Percentiles rank a stretch among this genome's conserved stretches.
phyloP scores from a whole-genome alignment of 2,113 vertebrate genomes.

The Poecilia latipinna region DNA sequence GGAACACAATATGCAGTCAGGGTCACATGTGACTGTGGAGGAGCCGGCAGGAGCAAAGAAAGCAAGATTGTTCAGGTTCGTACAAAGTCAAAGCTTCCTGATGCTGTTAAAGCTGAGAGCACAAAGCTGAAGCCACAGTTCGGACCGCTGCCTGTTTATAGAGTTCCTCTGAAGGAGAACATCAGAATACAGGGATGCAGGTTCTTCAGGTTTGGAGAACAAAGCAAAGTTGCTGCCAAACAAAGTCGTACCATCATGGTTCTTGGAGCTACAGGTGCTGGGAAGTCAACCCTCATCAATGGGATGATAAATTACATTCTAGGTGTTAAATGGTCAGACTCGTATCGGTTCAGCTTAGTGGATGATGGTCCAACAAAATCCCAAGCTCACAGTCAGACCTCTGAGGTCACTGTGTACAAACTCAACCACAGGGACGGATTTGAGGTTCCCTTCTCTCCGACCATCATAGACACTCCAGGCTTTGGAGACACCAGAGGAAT shows the following conservation, averaged over 20 bases:
- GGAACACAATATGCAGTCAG: slow-evolving; percentile 43
- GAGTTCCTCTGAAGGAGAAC: not conserved
- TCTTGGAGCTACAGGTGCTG: slow-evolving; percentile 23
- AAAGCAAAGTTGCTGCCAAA: not conserved
- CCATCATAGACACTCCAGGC: slow-evolving; percentile 73
- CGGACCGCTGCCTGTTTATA: too few species aligned
- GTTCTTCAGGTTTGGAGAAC: too few species aligned
- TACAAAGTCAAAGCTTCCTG: not conserved
- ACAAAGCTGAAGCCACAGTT: too few species aligned
- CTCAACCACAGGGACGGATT: slow-evolving; percentile 55
- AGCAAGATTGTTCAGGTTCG: slow-evolving; percentile 1
- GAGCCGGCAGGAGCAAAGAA: slow-evolving; percentile 38
- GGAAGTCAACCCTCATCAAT: slow-evolving; percentile 39
- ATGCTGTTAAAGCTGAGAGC: too few species aligned
- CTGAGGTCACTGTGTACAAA: slow-evolving; percentile 64
- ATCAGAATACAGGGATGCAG: not conserved
- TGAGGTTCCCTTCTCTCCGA: slow-evolving; percentile 49
- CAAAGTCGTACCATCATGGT: slow-evolving; percentile 24
- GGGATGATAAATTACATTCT: slow-evolving; percentile 51
- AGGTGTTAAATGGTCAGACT: slow-evolving; percentile 24
- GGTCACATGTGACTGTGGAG: slow-evolving; percentile 55
- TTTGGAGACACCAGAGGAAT: slow-evolving; percentile 69
- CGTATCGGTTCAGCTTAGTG: slow-evolving; percentile 17
- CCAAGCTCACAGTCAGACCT: slow-evolving; percentile 67
- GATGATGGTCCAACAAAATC: not conserved